Base-by-base conservation (phyloP, 2,797 vertebrate species). In the Peromyscus nudipes region DNA sequence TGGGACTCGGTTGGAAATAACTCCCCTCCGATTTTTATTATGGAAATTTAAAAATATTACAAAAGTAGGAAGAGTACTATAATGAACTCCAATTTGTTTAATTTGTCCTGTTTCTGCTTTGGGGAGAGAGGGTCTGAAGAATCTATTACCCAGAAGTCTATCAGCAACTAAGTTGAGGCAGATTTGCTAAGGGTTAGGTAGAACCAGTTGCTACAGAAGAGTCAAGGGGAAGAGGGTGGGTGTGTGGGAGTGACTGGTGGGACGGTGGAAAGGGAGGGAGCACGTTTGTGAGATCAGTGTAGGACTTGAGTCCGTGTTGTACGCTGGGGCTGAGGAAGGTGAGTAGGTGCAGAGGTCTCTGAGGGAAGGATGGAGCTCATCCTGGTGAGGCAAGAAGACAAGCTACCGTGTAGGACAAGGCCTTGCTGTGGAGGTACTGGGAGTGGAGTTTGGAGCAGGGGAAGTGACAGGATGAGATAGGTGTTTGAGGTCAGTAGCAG, bases 31-130 rank as follows among this genome's bases (percentile, higher is more conserved):
- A 12, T 69, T 92, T 94, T 96, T 89, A 27, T 94, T 95, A 65
- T 34, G n/a, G 10, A 85, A 84, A 86, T 91, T 96, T 16, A 60
- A 69, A 95, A 69, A 91, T 75, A 75, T 13, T 17, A 46, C 62
- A 92, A 12, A 95, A 80, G 29, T 82, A 87, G 80, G 55, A 87
- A 79, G 82, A 94, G 8, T 85, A 60, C 12, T 77, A 4, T 82
- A 77, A 65, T 34, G 49, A 60, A 55, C 27, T 60, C 46, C 14
- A 17, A 34, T 80, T 85, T 92, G 29, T 93, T 96, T 88, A 27
- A 62, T 81, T 21, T 88, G 1, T 67, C 55, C n/a, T 69, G 29
- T 84, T 93, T 37, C 43, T 94, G 14, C 13, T 55, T 77, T 65
- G 49, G 43, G 57, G 52, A 60, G 19, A 76, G 55, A 57, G 55